Percentiles rank a stretch among this genome's conserved stretches.
Conservation (phyloP, 2,888 invertebrate species). For the Hydroisotoma schaefferi region DNA sequence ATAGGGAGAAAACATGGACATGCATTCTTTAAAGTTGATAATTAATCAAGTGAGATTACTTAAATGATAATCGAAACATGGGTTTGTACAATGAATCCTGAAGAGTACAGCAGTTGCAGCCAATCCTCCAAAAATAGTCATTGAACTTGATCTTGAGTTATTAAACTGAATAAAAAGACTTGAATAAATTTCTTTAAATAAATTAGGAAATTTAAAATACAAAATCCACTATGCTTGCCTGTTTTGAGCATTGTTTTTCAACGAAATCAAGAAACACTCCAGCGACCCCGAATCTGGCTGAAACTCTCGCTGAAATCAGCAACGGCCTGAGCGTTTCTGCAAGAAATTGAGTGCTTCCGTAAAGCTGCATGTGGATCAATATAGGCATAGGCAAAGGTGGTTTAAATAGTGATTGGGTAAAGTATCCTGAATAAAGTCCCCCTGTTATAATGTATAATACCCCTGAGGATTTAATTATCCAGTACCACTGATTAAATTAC, state of each 20-base stretch:
- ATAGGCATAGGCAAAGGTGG: too few relatives aligned
- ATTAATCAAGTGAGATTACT: neutral
- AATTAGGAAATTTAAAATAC: neutral
- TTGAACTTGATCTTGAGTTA: neutral
- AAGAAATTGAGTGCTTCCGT: too few relatives aligned
- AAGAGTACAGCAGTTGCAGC: slow-evolving; percentile 2
- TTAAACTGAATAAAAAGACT: neutral
- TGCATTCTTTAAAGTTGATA: neutral
- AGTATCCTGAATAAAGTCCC: slow-evolving; percentile 22
- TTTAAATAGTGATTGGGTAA: slow-evolving; percentile 10
- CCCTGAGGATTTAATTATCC: too few relatives aligned
- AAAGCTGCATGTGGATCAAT: too few relatives aligned
- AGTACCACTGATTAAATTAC: too few relatives aligned
- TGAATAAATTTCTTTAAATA: neutral
- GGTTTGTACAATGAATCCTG: neutral
- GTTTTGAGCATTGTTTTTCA: slow-evolving; percentile 10
- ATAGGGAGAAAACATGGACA: neutral
- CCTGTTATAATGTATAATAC: slow-evolving; percentile 8
- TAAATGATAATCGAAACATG: neutral
- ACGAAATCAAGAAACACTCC: slow-evolving; percentile 15
- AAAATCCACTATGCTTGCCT: neutral
- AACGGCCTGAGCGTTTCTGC: too few relatives aligned
- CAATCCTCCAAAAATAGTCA: slow-evolving; percentile 9
- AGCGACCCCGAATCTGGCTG: neutral
- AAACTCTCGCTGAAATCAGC: neutral